Percentiles rank a stretch among this genome's conserved stretches.
These are phyloP conservation scores for Scomber scombrus DNA, from an alignment of 2,113 vertebrate genomes.

Conservation along the genomic window DNA sequence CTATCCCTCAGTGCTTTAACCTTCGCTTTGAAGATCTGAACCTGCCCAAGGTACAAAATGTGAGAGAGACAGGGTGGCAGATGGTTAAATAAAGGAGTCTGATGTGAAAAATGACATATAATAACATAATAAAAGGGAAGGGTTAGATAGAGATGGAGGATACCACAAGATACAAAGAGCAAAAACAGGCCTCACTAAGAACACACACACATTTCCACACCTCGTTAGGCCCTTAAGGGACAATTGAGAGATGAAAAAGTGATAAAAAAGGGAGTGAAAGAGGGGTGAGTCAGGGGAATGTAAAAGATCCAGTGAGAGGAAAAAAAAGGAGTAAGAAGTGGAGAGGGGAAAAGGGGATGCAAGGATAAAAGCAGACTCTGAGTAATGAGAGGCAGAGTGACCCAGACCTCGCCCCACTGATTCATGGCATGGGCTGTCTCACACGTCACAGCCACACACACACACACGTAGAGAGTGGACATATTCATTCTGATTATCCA, in stretches of 20 bases:
- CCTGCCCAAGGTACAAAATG: constrained; percentile 2
- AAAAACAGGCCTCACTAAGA: no score
- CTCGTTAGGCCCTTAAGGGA: constrained; percentile 1
- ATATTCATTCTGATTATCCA: constrained; percentile 37
- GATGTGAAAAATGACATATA: constrained; percentile 28
- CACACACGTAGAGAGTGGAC: constrained; percentile 35
- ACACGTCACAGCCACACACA: constrained; percentile 54
- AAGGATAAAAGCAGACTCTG: constrained; percentile 48
- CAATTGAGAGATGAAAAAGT: background rate
- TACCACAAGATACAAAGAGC: background rate
- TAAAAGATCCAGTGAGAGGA: background rate
- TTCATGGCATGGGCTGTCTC: constrained; percentile 65
- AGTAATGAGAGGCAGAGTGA: constrained; percentile 69
- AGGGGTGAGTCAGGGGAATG: background rate
- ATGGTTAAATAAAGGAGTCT: constrained; percentile 24
- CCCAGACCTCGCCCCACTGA: constrained; percentile 81
- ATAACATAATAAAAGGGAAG: constrained; percentile 15
- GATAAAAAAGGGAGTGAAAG: constrained; percentile 2
- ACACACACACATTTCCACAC: background rate
- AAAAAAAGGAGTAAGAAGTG: constrained; percentile 7
- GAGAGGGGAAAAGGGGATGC: background rate
- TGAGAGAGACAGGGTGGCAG: background rate
- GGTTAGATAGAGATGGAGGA: constrained; percentile 4
- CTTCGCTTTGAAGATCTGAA: constrained; percentile 14
- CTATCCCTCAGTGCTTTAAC: constrained; percentile 36